Evolutionary conservation across 1,140 invertebrate genomes (phyloP), one percentile per base, ranked within the genome.

Genomic region (Heterodera carotae): DNA sequence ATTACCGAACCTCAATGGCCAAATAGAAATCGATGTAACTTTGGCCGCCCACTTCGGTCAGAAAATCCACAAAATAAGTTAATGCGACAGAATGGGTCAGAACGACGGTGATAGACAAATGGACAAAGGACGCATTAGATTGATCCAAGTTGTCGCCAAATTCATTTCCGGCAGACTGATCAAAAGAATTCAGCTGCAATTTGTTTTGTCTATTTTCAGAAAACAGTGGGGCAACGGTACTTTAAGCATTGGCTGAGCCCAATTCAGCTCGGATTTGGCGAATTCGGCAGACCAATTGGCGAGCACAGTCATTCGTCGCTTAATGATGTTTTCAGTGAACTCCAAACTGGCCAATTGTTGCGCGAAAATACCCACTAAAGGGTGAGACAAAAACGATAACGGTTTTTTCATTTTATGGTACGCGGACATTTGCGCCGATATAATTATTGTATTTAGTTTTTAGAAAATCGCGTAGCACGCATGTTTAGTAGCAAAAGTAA

Each of bases 261-360:
- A 75, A 81, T 66, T 84, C 69, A 85, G 78, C 53, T 80, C 78
- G 8, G 86, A 64, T 34, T 81, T 43, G 7, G 39, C 39, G 39
- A 22, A 56, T 56, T 56, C 48, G 15, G 48, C 48, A 18, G 48
- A 56, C 48, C 48, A 70, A 62, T 85, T 80, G 25, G 87, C 73
- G 81, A 70, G 89, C 90, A 75, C 91, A 89, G 90, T 89, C 39
- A 92, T 90, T 80, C 91, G 88, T 64, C 89, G 90, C 77, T 93
- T 92, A 75, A 93, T 91, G 64, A 94, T 90, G 84, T 92, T 92
- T 72, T 92, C 90, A 2, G 96, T 90, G 89, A 93, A 96, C 70
- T 92, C 89, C 56, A 96, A 89, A 86, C 93, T 95, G 60, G 93
- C 93, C n/a, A 96, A 87, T 87, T 95, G 94, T 81, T 94, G 93